Conservation (phyloP, 1,140 invertebrate genomes). For the Brachionus plicatilis region DNA sequence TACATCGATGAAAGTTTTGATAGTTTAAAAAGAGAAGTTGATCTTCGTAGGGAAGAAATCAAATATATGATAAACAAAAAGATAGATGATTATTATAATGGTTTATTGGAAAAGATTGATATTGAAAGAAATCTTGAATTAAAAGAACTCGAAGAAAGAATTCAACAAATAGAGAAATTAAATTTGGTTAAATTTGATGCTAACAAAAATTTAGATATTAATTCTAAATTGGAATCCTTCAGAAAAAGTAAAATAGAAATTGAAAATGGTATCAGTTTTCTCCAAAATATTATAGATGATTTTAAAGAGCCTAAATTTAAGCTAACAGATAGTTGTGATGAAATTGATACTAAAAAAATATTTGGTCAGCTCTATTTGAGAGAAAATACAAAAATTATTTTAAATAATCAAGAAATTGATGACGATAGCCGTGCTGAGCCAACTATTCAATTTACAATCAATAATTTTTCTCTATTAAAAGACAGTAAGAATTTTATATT, state of each 20-base stretch:
- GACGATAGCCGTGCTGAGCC: background rate
- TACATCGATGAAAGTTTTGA: background rate
- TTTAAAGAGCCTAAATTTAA: background rate
- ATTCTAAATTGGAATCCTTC: background rate
- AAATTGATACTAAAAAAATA: background rate
- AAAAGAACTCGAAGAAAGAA: background rate
- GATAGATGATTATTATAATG: background rate
- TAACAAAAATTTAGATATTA: background rate
- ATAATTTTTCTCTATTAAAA: background rate
- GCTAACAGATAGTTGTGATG: background rate
- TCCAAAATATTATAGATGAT: background rate
- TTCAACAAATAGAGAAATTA: background rate
- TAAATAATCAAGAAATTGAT: background rate
- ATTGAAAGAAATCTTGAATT: background rate
- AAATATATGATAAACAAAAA: background rate
- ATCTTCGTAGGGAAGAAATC: background rate
- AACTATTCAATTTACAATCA: background rate
- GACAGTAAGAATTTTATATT: background rate
- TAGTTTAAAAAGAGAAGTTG: background rate
- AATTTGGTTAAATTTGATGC: background rate
- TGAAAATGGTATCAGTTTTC: background rate
- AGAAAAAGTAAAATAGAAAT: background rate
- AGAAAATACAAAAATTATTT: background rate
- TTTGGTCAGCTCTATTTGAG: background rate
- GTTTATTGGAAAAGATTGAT: background rate